Percentiles rank a stretch among this genome's conserved stretches.
Conservation (phyloP, 2,113 vertebrate species). For the Furnarius figulus region DNA sequence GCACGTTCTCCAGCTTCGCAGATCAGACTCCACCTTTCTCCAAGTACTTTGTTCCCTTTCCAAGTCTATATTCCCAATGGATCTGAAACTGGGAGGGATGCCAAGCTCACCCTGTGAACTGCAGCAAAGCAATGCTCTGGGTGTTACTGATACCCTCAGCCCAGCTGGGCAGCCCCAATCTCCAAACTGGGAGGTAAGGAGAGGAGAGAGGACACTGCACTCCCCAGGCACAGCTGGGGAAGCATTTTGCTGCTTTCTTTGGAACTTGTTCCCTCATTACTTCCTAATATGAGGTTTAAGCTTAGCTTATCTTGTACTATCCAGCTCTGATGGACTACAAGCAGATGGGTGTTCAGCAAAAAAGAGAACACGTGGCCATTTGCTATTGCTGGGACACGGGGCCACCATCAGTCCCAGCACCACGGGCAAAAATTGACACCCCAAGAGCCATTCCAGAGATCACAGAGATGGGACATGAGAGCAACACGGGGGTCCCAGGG, state of each 20-base stretch:
- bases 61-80: conserved; percentile 58
- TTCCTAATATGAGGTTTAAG: not conserved
- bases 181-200: not conserved
- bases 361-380: not conserved
- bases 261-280: not conserved
- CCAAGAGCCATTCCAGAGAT: not conserved
- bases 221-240: not conserved
- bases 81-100: conserved; percentile 51
- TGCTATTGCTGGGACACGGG: not conserved
- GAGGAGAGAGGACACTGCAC: not conserved
- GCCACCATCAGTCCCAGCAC: not conserved
- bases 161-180: not conserved
- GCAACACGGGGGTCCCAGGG: not conserved
- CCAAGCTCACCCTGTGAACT: conserved; percentile 2
- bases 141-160: not conserved
- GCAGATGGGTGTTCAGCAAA: not conserved
- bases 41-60: conserved; percentile 50
- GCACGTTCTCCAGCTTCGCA: not conserved
- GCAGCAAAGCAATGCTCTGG: not conserved
- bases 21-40: conserved; percentile 34
- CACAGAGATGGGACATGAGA: not conserved
- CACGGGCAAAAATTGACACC: not conserved
- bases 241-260: not conserved
- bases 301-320: not conserved
- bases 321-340: not conserved